phyloP scores from a whole-genome alignment of 2,113 vertebrate species.

The Laticauda colubrina region DNA sequence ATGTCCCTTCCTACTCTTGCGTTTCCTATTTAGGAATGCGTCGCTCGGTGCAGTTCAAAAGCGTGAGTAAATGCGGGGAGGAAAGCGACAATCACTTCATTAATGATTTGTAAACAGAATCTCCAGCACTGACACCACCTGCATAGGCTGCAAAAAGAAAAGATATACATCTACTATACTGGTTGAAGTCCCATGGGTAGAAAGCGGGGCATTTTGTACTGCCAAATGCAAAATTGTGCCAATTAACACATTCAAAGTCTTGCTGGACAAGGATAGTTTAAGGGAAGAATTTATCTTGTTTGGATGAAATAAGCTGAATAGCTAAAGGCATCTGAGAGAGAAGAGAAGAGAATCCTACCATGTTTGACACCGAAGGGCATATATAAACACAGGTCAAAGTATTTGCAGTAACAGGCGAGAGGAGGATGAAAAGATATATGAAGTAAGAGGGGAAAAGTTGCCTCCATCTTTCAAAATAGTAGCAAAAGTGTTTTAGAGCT shows the following conservation, averaged over 20 bases:
- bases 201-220: slow-evolving; percentile 51
- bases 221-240: slow-evolving; percentile 56
- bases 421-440: slow-evolving; percentile 21
- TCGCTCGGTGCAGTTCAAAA: slow-evolving; percentile 68
- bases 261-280: slow-evolving; percentile 37
- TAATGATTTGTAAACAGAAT: slow-evolving; percentile 74
- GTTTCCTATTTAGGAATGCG: slow-evolving; percentile 68
- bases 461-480: slow-evolving; percentile 46
- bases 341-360: slow-evolving; percentile 45
- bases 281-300: slow-evolving; percentile 55
- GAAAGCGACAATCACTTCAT: slow-evolving; percentile 70
- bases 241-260: slow-evolving; percentile 51
- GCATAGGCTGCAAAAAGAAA: slow-evolving; percentile 51
- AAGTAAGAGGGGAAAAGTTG: slow-evolving; percentile 42
- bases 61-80: slow-evolving; percentile 64
- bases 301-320: slow-evolving; percentile 35
- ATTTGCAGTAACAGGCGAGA: slow-evolving; percentile 42
- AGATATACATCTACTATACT: slow-evolving; percentile 48
- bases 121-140: slow-evolving; percentile 63
- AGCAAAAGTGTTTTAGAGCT: slow-evolving; percentile 48
- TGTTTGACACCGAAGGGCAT: slow-evolving; percentile 32
- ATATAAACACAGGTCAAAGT: slow-evolving; percentile 22
- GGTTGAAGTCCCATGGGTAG: slow-evolving; percentile 52
- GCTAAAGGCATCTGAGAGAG: slow-evolving; percentile 46
- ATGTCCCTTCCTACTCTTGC: slow-evolving; percentile 60